Evolutionary conservation across 2,888 invertebrate genomes (phyloP).

Genomic region (Caenorhabditis sp.): DNA sequence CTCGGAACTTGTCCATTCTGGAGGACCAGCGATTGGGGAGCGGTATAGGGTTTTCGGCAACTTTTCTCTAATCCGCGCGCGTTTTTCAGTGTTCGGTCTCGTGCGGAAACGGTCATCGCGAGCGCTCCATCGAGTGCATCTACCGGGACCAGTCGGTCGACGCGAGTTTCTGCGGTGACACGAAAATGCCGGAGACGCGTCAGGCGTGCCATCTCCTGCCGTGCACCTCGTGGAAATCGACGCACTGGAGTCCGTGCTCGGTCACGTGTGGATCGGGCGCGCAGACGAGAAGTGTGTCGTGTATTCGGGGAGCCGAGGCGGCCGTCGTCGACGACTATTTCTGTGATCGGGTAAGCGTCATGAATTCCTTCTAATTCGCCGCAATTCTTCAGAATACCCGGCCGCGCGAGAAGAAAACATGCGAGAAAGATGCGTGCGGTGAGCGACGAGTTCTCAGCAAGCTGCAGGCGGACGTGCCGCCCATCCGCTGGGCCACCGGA

Average conservation of each 20-base stretch:
- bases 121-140: conserved; percentile 74
- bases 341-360: conserved; percentile 59
- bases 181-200: conserved; percentile 58
- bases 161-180: conserved; percentile 71
- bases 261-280: conserved; percentile 84
- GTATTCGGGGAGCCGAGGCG: conserved; percentile 78
- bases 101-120: conserved; percentile 76
- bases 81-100: conserved; percentile 77
- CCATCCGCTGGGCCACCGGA: conserved; percentile 74
- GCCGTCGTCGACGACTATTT: conserved; percentile 53
- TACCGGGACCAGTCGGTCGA: conserved; percentile 77
- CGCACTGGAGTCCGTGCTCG: conserved; percentile 75
- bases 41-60: conserved; percentile 66
- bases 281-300: conserved; percentile 83
- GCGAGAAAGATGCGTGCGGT: conserved; percentile 67
- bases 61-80: background rate
- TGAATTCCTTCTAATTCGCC: no score
- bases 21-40: conserved; percentile 79
- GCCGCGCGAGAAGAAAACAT: conserved; percentile 61
- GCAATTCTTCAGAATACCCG: conserved; percentile 38
- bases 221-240: conserved; percentile 72
- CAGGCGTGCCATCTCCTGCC: conserved; percentile 69
- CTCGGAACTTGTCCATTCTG: conserved; percentile 80
- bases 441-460: conserved; percentile 13
- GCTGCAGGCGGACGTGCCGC: conserved; percentile 60